Conservation (phyloP, 2,797 vertebrate genomes). For the Meriones psammophilus region DNA sequence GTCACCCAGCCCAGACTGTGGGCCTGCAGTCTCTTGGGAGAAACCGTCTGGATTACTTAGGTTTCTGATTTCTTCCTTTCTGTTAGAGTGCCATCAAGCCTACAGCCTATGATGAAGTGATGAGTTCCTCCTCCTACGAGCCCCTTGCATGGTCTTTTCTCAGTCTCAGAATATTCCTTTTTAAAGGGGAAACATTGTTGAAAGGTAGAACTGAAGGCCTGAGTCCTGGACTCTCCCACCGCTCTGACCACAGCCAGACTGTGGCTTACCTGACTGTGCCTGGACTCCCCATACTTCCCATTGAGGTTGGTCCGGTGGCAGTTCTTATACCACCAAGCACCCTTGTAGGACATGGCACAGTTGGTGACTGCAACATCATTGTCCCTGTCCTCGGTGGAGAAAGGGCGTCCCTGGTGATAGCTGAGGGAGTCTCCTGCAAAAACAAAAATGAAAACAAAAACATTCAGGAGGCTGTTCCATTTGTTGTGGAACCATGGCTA, state of each 20-base stretch:
- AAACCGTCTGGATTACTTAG: background rate
- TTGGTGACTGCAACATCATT: conserved; percentile 99
- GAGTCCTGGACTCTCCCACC: fast-evolving
- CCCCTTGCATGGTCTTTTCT: background rate
- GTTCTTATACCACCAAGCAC: conserved; percentile 99
- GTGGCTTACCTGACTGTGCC: conserved; percentile 96
- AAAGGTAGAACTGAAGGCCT: background rate
- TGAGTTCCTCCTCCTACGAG: background rate
- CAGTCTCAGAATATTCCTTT: background rate
- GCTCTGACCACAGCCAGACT: fast-evolving
- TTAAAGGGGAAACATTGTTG: background rate
- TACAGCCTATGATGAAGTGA: background rate
- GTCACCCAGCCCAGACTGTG: too few species aligned
- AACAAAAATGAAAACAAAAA: conserved; percentile 55
- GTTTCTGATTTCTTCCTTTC: background rate
- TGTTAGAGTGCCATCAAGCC: background rate
- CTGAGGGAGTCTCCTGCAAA: conserved; percentile 96
- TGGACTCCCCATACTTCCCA: conserved; percentile 98
- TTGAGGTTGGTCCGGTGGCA: conserved; percentile 99
- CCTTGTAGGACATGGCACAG: conserved; percentile 99
- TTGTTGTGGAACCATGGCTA: background rate
- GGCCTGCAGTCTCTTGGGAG: background rate
- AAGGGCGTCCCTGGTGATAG: conserved; percentile 98
- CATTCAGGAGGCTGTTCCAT: fast-evolving
- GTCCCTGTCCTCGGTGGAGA: conserved; percentile 99